Evolutionary conservation across 2,888 invertebrate species (phyloP).

Genomic region (Notodonta dromedarius): DNA sequence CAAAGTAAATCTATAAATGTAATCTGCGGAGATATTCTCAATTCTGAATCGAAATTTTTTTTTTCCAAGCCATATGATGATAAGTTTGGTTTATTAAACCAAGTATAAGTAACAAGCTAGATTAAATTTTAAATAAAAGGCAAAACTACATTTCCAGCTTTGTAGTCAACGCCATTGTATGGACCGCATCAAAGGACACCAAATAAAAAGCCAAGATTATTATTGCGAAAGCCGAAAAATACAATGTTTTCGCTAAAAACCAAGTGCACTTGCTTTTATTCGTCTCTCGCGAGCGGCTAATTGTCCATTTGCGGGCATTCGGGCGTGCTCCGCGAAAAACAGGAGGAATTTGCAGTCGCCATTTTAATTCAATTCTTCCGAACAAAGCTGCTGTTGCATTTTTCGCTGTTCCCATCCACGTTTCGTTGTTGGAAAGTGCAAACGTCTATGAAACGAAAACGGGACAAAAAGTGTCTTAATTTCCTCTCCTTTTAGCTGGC

Average conservation of each 20-base stretch:
- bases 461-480: conserved; percentile 67
- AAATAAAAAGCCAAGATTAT: conserved; percentile 23
- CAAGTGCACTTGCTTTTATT: conserved; percentile 46
- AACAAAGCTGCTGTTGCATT: conserved; percentile 75
- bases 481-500: conserved; percentile 60
- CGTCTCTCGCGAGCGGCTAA: conserved; percentile 55
- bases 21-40: no score
- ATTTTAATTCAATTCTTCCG: conserved; percentile 80
- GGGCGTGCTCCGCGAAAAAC: conserved; percentile 72
- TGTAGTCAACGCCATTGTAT: not conserved
- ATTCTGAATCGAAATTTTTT: no score
- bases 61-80: no score
- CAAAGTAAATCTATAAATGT: no score
- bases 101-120: not conserved
- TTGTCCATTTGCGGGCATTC: conserved; percentile 79
- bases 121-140: not conserved
- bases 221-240: conserved; percentile 41
- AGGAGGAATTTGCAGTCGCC: conserved; percentile 65
- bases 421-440: conserved; percentile 67
- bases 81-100: no score
- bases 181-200: conserved; percentile 10
- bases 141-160: not conserved
- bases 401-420: conserved; percentile 52
- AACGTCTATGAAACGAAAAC: conserved; percentile 69
- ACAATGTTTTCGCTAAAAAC: conserved; percentile 55